phyloP scores from a whole-genome alignment of 2,797 vertebrate genomes.

The Dendrocincla fuliginosa region DNA sequence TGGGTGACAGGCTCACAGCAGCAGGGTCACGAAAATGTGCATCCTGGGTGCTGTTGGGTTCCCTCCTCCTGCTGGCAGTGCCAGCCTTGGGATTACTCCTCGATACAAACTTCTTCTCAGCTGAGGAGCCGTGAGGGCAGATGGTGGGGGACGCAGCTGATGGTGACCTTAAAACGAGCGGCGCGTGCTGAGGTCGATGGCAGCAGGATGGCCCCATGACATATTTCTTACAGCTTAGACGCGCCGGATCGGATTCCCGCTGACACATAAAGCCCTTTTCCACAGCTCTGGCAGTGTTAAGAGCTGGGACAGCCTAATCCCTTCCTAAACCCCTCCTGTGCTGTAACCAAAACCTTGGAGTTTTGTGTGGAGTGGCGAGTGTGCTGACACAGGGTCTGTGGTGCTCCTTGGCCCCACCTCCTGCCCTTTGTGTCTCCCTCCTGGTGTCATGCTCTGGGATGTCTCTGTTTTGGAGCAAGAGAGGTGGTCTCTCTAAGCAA shows the following conservation, averaged over 20 bases:
- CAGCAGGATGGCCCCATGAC: slow-evolving; percentile 2
- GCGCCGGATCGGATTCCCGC: not conserved
- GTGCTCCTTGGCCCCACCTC: not conserved
- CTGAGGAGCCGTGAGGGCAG: not conserved
- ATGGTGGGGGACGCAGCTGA: not conserved
- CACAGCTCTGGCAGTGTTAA: not conserved
- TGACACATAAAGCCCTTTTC: slow-evolving; percentile 5
- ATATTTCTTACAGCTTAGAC: slow-evolving; percentile 34
- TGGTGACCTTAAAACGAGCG: not conserved
- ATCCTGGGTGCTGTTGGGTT: not conserved
- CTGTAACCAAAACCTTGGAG: not conserved
- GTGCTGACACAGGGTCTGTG: accelerated
- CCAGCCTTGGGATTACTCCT: not conserved
- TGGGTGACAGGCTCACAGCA: too few relatives aligned
- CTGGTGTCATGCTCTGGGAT: not conserved
- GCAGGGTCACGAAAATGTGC: not conserved
- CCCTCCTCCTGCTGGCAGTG: not conserved
- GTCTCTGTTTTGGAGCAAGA: too few relatives aligned
- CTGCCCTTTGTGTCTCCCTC: not conserved
- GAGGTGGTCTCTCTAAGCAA: not conserved
- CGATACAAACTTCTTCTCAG: accelerated
- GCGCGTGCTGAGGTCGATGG: accelerated
- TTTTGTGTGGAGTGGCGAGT: accelerated
- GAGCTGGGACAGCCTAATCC: slow-evolving; percentile 15
- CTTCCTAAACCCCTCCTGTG: not conserved